Base-by-base conservation (phyloP, 2,888 invertebrate genomes). In the Gymnoscelis rufifasciata region DNA sequence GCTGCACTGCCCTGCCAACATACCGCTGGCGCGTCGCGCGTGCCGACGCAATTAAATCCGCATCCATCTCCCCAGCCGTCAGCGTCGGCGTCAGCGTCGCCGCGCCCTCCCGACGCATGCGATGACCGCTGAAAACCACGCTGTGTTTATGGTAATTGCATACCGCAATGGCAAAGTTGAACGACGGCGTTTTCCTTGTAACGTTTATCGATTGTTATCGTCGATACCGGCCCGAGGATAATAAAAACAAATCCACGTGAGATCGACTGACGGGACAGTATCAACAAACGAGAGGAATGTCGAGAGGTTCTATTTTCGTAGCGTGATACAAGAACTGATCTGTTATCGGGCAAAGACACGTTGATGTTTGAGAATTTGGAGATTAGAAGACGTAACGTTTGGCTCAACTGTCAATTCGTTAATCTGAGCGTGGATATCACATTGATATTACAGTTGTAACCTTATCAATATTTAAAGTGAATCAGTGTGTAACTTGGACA, bases 231-330 rank as follows among this genome's bases (percentile, higher is more conserved):
- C 57, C 64, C 60, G 65, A 66, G 76, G 70, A 78, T 77, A 81
- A 81, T 80, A 83, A 83, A 86, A 84, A 88, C 86, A 87, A 78
- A 77, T 71, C 74, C 86, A 86, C 83, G 86, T 84, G 87, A 84
- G 78, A 66, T 59, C 59, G 59, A 52, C 59, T 59, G 59, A 62
- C 69, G 59, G 62, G 62, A 69, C 69, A 64, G 70, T 69, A 71
- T 70, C 74, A 71, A 70, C 68, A 72, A 61, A 65, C 66, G 62
- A 62, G 68, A 71, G 68, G 68, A 72, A 72, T 74, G 66, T 75
- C 68, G 72, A 76, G 71, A 71, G 73, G 68, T 65, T 77, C 71
- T 83, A 78, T 82, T 83, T 83, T 75, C 52, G 73, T 69, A 59
- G 65, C 62, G 67, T 74, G 80, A 78, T 80, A 78, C 68, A 74